These are phyloP conservation scores for Ivindomyrus marchei DNA, from an alignment of 2,113 vertebrate genomes.

Conservation along the genomic window DNA sequence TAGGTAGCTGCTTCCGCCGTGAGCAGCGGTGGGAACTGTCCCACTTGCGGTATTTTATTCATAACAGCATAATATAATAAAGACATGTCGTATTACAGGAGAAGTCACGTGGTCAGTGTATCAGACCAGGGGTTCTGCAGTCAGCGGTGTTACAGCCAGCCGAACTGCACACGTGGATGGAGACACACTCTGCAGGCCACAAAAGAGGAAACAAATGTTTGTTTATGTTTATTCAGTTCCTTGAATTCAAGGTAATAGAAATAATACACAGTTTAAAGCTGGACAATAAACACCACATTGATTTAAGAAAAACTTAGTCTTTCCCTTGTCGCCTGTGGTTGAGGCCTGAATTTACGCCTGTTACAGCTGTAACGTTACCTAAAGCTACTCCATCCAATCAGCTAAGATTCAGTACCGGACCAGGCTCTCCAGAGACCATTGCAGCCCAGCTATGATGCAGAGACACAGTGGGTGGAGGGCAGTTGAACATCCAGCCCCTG, in stretches of 20 bases:
- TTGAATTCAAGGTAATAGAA: slow-evolving; percentile 55
- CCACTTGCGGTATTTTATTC: not conserved
- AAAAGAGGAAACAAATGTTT: not conserved
- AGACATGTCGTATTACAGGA: not conserved
- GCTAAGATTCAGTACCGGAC: not conserved
- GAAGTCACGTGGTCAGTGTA: not conserved
- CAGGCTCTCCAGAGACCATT: not conserved
- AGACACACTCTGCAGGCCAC: not conserved
- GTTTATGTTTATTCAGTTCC: slow-evolving; percentile 26
- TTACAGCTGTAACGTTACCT: not conserved
- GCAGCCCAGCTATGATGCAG: not conserved
- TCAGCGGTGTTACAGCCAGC: not conserved
- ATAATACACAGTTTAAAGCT: slow-evolving; percentile 52
- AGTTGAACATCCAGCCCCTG: not conserved
- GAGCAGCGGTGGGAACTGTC: not conserved
- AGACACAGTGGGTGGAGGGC: not conserved
- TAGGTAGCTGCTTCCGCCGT: not conserved
- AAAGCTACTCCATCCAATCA: not conserved
- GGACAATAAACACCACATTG: slow-evolving; percentile 24
- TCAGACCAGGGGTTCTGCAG: not conserved
- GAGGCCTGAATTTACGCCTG: slow-evolving; percentile 28
- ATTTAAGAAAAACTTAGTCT: slow-evolving; percentile 52
- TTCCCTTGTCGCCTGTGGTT: slow-evolving; percentile 33
- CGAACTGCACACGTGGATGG: not conserved
- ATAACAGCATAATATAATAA: not conserved